Evolutionary conservation across 2,888 invertebrate species (phyloP), one percentile per base, ranked within the genome.

Genomic region (Nematopogon swammerdamellus): DNA sequence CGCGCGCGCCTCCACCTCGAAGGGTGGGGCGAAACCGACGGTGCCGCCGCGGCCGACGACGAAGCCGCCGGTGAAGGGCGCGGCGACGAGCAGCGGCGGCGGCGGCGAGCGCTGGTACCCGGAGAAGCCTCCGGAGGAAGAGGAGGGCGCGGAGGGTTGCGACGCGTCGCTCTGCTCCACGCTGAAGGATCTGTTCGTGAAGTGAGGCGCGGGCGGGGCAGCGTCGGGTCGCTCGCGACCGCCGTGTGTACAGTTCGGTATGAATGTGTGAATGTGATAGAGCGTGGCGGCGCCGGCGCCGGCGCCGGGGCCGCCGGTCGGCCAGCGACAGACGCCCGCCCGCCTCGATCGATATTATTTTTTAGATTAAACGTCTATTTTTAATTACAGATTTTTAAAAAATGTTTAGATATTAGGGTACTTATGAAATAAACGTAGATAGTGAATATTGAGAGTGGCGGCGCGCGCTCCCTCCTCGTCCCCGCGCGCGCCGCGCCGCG

Each of bases 151-250:
- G 51, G 89, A 89, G 58, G 82, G 87, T 19, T 91, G 91, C 71
- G 92, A 92, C 60, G 86, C 90, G 44, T 88, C 89, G 25, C 82
- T 92, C 57, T 92, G 92, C 74, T 87, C 91, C 55, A 89, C 92
- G 45, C 75, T 92, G 49, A 92, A 92, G 71, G 92, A 92, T 72
- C 85, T 92, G 48, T 92, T 92, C 68, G 92, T 91, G 64, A 92
- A 92, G 85, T 88, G 85, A 75, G 25, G 25, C 25, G 25, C 25
- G 25, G 25, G 25, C 25, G 25, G 25, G 6, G 36, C 6, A 36
- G 36, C 36, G 36, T 3, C 11, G 11, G 36, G 3, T 6, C 36
- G 36, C 4, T 3, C 6, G 8, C 36, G 55, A 55, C 58, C 60
- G 56, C 57, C 63, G 65, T 63, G 63, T 62, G 63, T 68, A 59